Evolutionary conservation across 2,888 invertebrate genomes (phyloP).

Genomic region (Ceramica pisi): DNA sequence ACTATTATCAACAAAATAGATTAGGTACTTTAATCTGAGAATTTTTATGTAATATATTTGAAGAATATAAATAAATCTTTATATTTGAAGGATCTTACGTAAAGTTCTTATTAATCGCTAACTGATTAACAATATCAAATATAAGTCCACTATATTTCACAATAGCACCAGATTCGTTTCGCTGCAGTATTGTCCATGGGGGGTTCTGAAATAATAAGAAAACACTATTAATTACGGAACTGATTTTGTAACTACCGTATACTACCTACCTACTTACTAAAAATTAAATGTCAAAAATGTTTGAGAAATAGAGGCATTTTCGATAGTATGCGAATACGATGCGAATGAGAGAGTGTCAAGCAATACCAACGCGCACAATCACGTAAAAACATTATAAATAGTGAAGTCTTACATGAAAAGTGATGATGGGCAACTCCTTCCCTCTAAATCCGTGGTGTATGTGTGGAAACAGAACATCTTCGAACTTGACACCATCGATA

Average conservation of each 20-base stretch:
- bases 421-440: slow-evolving; percentile 93
- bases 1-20: too few species aligned
- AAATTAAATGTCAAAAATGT: too few species aligned
- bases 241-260: too few species aligned
- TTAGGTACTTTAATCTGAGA: too few species aligned
- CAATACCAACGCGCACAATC: not conserved
- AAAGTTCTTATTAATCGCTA: slow-evolving; percentile 95
- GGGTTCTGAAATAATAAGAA: slow-evolving; percentile 92
- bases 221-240: not conserved
- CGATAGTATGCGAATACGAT: too few species aligned
- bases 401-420: slow-evolving; percentile 93
- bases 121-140: slow-evolving; percentile 95
- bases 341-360: too few species aligned
- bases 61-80: too few species aligned
- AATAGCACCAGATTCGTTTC: slow-evolving; percentile 91
- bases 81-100: slow-evolving; percentile 88
- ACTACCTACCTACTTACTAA: too few species aligned
- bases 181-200: slow-evolving; percentile 95
- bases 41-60: too few species aligned
- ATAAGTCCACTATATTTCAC: slow-evolving; percentile 93
- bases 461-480: slow-evolving; percentile 95
- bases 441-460: slow-evolving; percentile 95
- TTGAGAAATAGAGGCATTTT: too few species aligned
- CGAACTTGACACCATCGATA: slow-evolving; percentile 92
- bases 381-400: not conserved